Base-by-base conservation (phyloP, 2,888 invertebrate species). In the Gymnosoma rotundatum region DNA sequence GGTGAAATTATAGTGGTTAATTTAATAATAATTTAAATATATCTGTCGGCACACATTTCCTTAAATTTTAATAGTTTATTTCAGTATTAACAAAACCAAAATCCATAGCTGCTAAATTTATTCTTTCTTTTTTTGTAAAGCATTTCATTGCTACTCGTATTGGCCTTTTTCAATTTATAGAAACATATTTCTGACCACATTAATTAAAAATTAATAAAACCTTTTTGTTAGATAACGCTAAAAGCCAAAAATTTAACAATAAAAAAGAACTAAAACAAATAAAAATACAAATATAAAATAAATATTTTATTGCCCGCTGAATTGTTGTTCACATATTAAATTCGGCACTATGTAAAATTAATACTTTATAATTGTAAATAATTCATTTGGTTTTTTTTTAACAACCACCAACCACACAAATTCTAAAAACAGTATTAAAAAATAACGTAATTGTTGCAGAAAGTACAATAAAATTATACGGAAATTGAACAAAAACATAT, bases 321-420 rank as follows among this genome's bases (percentile, higher is more conserved):
- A 54, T 52, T 50, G 63, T 67, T 36, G 12, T 48, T 32, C 72
- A 58, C 16, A 20, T 25, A 18, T 21, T 64, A 36, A 48, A 64
- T 63, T 70, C 70, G 78, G 48, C 64, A 58, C 72, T 21, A 20
- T 42, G 64, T 54, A 60, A 80, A 80, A 80, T 61, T 67, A 73
- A 63, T 69, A 80, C 67, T 73, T 66, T 79, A 25, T 66, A 63
- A 52, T 63, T 64, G 66, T 78, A 63, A 61, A 63, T 60, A 61
- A 63, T 69, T 70, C 54, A 78, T 70, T 42, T 25, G 78, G 78
- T 78, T 70, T 61, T 63, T 69, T 70, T 70, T 78, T 25, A 25
- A 25, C 25, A 25, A 25, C 25, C 2, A 63, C 48, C 61, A 63
- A 69, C 52, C 20, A 38, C 63, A 73, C 63, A 63, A 63, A 50